A percentile compares a stretch with the other conserved stretches of the same genome.
These are phyloP conservation scores for Aphidoletes aphidimyza DNA, from an alignment of 2,888 invertebrate species.

Conservation along the genomic window DNA sequence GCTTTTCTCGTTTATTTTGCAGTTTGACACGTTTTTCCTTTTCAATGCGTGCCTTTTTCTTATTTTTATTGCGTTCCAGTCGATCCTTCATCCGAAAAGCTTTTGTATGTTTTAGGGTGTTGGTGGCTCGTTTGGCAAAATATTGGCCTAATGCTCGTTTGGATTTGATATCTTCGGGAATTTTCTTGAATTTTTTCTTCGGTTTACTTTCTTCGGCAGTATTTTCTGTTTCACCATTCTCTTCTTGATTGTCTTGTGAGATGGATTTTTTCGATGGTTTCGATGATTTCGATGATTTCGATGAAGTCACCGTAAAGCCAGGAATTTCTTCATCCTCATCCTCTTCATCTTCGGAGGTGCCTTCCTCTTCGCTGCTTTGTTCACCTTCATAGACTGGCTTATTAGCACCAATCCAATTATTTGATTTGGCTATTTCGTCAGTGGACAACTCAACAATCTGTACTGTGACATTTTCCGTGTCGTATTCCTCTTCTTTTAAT, in stretches of 20 bases:
- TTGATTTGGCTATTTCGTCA: conserved; percentile 75
- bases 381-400: conserved; percentile 66
- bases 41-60: conserved; percentile 71
- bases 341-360: conserved; percentile 60
- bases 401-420: conserved; percentile 79
- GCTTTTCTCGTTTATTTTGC: conserved; percentile 66
- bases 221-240: conserved; percentile 59
- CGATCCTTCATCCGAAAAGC: conserved; percentile 80
- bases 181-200: conserved; percentile 57
- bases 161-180: conserved; percentile 63
- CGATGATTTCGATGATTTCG: conserved; percentile 60
- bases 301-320: conserved; percentile 64
- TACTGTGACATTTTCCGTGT: conserved; percentile 81
- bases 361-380: conserved; percentile 61
- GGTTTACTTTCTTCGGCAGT: conserved; percentile 58
- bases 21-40: conserved; percentile 65
- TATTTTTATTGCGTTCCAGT: conserved; percentile 76
- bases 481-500: conserved; percentile 75
- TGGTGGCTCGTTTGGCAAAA: conserved; percentile 77
- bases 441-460: conserved; percentile 81
- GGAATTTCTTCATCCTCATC: conserved; percentile 64
- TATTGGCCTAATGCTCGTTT: conserved; percentile 78
- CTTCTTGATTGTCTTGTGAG: conserved; percentile 56
- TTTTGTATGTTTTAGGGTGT: conserved; percentile 81
- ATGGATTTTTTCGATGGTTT: conserved; percentile 60